These are phyloP conservation scores for Argya squamiceps DNA, from an alignment of 2,797 vertebrate species.

Conservation along the genomic window DNA sequence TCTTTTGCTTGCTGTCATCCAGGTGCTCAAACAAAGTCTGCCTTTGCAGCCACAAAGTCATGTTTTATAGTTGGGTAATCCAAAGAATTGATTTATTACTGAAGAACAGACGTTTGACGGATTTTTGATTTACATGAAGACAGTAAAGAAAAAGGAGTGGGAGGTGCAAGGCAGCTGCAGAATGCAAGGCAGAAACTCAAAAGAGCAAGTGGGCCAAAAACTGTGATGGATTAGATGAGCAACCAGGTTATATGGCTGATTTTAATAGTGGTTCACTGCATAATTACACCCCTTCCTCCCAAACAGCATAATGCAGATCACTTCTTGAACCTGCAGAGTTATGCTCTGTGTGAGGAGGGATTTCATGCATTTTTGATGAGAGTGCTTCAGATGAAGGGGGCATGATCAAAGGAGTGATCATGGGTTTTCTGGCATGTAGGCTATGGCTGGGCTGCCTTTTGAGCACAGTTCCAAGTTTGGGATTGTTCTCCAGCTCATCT, in stretches of 20 bases:
- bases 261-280: background rate
- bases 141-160: background rate
- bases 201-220: background rate
- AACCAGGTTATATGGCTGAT: background rate
- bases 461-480: background rate
- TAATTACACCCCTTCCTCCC: background rate
- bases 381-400: background rate
- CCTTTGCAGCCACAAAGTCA: background rate
- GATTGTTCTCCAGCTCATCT: background rate
- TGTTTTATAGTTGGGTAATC: background rate
- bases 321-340: background rate
- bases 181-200: background rate
- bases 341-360: background rate
- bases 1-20: background rate
- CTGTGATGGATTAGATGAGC: background rate
- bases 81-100: conserved; percentile 32
- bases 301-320: background rate
- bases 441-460: background rate
- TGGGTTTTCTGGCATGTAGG: background rate
- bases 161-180: background rate
- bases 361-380: background rate
- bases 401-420: background rate
- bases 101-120: background rate
- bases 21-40: background rate
- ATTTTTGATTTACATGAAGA: conserved; percentile 6